These are phyloP conservation scores for Dissostichus mawsoni DNA, from an alignment of 2,113 vertebrate species.

Conservation along the genomic window DNA sequence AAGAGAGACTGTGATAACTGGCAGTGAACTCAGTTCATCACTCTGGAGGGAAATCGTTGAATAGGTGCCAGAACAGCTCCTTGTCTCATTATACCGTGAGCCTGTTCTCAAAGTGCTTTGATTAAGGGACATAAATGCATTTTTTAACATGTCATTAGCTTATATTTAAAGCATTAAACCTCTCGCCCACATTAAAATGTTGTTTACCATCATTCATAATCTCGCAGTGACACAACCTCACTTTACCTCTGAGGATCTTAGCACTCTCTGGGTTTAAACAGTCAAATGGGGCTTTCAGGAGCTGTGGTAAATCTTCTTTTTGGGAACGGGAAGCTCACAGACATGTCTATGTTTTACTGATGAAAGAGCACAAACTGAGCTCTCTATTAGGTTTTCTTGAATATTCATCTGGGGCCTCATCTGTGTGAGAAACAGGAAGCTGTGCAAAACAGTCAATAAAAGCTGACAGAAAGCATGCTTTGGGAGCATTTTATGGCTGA, in stretches of 20 bases:
- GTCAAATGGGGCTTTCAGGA: conserved; percentile 6
- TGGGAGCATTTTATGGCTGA: conserved; percentile 1
- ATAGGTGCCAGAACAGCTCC: conserved; percentile 10
- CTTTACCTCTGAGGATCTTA: conserved; percentile 9
- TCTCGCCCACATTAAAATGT: not conserved
- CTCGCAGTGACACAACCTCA: not conserved
- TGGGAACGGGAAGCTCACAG: conserved; percentile 8
- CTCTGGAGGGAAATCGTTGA: conserved; percentile 10
- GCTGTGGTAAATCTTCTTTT: conserved; percentile 12
- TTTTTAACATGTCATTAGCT: conserved; percentile 9
- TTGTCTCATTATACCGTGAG: conserved; percentile 18
- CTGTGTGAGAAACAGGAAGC: conserved; percentile 3
- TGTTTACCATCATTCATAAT: conserved; percentile 5
- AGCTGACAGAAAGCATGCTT: conserved; percentile 3
- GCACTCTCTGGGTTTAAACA: conserved; percentile 1
- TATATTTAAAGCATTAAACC: not conserved
- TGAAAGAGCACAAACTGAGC: conserved; percentile 21
- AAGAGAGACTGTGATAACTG: conserved; percentile 14
- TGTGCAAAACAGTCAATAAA: conserved; percentile 15
- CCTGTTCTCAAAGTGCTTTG: conserved; percentile 17
- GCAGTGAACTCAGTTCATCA: conserved; percentile 4
- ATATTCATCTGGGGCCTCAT: not conserved
- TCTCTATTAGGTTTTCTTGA: not conserved
- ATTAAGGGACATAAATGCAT: conserved; percentile 8
- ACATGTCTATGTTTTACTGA: not conserved